phyloP scores from a whole-genome alignment of 2,113 vertebrate genomes.

The Suncus etruscus region DNA sequence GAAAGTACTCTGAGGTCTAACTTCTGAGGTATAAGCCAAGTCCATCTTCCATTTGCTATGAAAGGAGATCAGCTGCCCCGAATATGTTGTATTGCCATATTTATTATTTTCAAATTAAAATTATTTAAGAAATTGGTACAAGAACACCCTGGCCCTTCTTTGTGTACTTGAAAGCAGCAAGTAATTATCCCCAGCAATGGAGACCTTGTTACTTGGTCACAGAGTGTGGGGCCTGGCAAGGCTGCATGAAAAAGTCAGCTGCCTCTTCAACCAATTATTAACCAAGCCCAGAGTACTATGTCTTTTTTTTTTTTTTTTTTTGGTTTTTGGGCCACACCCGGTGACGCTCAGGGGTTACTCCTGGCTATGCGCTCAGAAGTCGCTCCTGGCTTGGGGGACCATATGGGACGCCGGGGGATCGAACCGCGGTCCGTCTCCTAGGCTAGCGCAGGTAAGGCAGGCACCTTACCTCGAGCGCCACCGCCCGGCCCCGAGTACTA shows the following conservation, averaged over 20 bases:
- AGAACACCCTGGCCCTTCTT: background rate
- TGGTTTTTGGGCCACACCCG: too few species aligned
- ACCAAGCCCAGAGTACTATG: too few species aligned
- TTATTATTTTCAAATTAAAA: background rate
- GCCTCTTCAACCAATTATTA: background rate
- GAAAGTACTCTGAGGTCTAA: slow-evolving; percentile 33
- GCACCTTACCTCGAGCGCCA: too few species aligned
- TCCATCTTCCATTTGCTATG: slow-evolving; percentile 11
- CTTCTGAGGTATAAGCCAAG: slow-evolving; percentile 25
- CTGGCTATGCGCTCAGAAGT: too few species aligned
- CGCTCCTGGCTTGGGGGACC: too few species aligned
- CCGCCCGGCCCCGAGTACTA: too few species aligned
- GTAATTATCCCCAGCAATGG: background rate
- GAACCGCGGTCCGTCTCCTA: too few species aligned
- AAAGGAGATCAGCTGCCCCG: background rate
- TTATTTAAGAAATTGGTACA: background rate
- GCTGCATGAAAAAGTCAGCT: background rate
- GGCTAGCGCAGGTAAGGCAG: too few species aligned
- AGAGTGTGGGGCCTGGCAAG: too few species aligned
- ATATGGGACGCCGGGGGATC: too few species aligned
- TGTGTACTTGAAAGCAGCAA: background rate
- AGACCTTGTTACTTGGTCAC: background rate
- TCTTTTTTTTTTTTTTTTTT: too few species aligned
- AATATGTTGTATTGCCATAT: background rate
- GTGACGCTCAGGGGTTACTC: too few species aligned